A percentile compares a stretch with the other conserved stretches of the same genome.
Conservation (phyloP, 2,113 vertebrate genomes). For the Solea solea region DNA sequence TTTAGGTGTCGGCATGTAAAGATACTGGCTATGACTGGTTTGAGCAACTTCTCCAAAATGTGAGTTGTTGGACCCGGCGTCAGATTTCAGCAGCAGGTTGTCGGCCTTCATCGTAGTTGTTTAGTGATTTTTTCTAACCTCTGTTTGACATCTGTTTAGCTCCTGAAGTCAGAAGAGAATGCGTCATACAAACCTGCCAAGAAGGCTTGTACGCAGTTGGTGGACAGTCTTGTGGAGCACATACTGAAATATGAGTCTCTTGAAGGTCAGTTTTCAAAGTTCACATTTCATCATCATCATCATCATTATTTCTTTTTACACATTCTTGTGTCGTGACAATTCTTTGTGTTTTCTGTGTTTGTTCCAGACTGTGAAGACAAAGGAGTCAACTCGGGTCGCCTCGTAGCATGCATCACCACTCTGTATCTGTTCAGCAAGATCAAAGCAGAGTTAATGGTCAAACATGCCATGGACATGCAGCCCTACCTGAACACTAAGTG, state of each 20-base stretch:
- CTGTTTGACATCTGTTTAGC: slow-evolving; percentile 69
- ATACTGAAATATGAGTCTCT: slow-evolving; percentile 96
- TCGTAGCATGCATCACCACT: slow-evolving; percentile 96
- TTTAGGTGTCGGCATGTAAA: slow-evolving; percentile 93
- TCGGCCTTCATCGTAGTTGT: background rate
- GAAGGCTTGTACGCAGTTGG: slow-evolving; percentile 96
- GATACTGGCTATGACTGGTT: slow-evolving; percentile 99
- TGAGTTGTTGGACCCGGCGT: slow-evolving; percentile 74
- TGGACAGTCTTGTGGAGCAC: slow-evolving; percentile 98
- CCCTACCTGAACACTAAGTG: slow-evolving; percentile 98
- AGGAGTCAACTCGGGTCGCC: slow-evolving; percentile 89
- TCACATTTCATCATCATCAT: background rate
- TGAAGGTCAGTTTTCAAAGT: slow-evolving; percentile 80
- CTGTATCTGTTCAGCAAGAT: slow-evolving; percentile 98
- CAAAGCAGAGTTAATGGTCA: slow-evolving; percentile 95
- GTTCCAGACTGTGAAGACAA: slow-evolving; percentile 87
- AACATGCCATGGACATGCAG: slow-evolving; percentile 98
- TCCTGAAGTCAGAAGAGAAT: slow-evolving; percentile 94
- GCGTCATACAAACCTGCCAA: slow-evolving; percentile 97
- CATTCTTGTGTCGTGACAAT: background rate
- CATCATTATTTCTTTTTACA: background rate
- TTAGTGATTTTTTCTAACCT: background rate
- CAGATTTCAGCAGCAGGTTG: background rate
- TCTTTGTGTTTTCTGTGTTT: slow-evolving; percentile 2
- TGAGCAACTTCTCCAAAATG: slow-evolving; percentile 98